Percentiles rank a stretch among this genome's conserved stretches.
phyloP scores from a whole-genome alignment of 2,888 invertebrate genomes.

The Gryllus longicercus region DNA sequence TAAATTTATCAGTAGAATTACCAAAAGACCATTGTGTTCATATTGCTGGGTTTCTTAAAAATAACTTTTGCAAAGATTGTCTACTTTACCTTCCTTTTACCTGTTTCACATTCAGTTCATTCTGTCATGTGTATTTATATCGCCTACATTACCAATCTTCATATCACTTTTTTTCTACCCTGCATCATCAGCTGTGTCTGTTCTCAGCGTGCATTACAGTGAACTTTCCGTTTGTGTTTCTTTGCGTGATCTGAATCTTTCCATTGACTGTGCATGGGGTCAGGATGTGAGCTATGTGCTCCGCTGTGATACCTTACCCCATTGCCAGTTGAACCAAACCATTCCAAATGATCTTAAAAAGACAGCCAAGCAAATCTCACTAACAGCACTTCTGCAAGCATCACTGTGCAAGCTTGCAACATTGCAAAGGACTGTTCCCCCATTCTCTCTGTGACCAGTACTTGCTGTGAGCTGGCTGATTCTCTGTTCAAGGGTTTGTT shows the following conservation, averaged over 20 bases:
- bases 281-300: background rate
- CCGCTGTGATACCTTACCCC: slow-evolving; percentile 21
- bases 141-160: too few species aligned
- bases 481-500: slow-evolving; percentile 20
- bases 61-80: too few species aligned
- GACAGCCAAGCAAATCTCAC: slow-evolving; percentile 23
- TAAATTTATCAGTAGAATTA: too few species aligned
- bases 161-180: too few species aligned
- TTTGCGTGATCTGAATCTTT: background rate
- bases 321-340: background rate
- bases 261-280: background rate
- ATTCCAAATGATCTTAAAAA: slow-evolving; percentile 23
- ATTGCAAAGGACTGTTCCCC: background rate
- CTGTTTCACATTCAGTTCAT: too few species aligned
- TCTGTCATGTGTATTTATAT: too few species aligned
- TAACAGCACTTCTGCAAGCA: background rate
- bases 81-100: too few species aligned
- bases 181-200: too few species aligned
- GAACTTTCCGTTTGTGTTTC: background rate
- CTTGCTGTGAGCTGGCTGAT: background rate
- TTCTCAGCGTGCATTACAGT: background rate
- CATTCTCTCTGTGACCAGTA: background rate
- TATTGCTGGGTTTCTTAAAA: too few species aligned
- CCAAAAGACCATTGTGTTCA: too few species aligned
- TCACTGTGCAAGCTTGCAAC: too few species aligned